Conservation (phyloP, 1,140 invertebrate species). For the Drosophila triauraria region DNA sequence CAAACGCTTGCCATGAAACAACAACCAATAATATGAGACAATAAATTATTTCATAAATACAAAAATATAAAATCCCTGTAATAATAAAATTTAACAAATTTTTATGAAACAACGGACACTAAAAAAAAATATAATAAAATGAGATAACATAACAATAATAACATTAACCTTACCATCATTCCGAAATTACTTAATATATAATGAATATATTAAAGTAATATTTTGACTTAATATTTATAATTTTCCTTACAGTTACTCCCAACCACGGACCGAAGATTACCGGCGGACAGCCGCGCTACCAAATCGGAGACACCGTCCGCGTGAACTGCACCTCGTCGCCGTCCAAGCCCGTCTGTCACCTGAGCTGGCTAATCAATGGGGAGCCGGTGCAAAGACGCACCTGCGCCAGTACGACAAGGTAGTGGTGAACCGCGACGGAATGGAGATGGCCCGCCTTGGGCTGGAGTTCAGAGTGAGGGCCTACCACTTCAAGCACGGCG, state of each 20-base stretch:
- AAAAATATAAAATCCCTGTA: too few species aligned
- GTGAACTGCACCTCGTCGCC: slow-evolving; percentile 93
- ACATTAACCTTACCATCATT: too few species aligned
- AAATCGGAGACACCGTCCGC: slow-evolving; percentile 91
- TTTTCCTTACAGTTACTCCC: slow-evolving; percentile 89
- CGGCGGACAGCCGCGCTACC: slow-evolving; percentile 92
- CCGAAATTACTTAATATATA: not conserved
- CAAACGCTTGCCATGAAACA: not conserved
- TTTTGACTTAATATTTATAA: slow-evolving; percentile 13
- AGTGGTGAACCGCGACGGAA: slow-evolving; percentile 84
- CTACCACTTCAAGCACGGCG: slow-evolving; percentile 92
- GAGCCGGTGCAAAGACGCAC: slow-evolving; percentile 88
- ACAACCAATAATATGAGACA: too few species aligned
- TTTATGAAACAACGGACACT: too few species aligned
- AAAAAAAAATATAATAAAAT: too few species aligned
- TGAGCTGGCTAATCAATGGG: slow-evolving; percentile 95
- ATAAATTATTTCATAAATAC: too few species aligned
- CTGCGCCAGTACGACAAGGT: slow-evolving; percentile 77
- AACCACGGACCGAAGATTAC: slow-evolving; percentile 93
- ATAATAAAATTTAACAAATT: too few species aligned
- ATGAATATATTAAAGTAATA: not conserved
- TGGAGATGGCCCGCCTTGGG: slow-evolving; percentile 90
- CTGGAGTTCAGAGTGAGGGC: slow-evolving; percentile 90
- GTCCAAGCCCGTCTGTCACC: slow-evolving; percentile 92
- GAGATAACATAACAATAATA: too few species aligned